These are phyloP conservation scores for Mythimna lalbum DNA, from an alignment of 2,888 invertebrate genomes.

Conservation along the genomic window DNA sequence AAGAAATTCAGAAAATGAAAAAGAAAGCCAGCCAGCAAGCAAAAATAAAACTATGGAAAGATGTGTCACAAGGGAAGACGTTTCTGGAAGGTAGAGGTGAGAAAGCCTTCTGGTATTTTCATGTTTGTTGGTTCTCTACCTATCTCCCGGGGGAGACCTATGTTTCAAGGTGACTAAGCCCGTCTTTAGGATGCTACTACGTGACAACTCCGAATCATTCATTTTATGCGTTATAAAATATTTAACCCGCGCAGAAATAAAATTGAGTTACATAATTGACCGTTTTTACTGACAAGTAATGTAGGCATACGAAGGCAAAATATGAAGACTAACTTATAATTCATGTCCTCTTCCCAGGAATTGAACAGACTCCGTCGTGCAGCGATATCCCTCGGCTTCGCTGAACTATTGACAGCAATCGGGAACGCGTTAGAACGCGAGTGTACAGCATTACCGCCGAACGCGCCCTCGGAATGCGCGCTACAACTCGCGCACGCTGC, in stretches of 20 bases:
- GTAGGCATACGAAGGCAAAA: too few species aligned
- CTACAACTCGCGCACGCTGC: conserved; percentile 97
- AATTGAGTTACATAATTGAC: too few species aligned
- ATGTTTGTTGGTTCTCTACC: not conserved
- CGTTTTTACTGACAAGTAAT: too few species aligned
- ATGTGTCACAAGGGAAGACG: too few species aligned
- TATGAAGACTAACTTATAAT: not conserved
- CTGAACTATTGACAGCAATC: conserved; percentile 96
- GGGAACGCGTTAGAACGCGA: conserved; percentile 97
- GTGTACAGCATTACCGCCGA: conserved; percentile 94
- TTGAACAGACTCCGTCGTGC: conserved; percentile 97
- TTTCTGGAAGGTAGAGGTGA: too few species aligned
- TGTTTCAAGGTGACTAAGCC: not conserved
- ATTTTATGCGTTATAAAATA: too few species aligned
- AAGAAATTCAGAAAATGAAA: not conserved
- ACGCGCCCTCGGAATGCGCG: conserved; percentile 96
- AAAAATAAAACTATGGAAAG: not conserved
- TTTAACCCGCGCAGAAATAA: too few species aligned
- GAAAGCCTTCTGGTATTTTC: too few species aligned
- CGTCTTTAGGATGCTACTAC: not conserved
- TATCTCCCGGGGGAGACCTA: not conserved
- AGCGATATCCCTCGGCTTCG: conserved; percentile 97
- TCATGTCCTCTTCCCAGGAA: conserved; percentile 91
- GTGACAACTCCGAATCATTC: not conserved
- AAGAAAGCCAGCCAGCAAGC: not conserved